Percentiles rank a stretch among this genome's conserved stretches.
Conservation (phyloP, 2,113 vertebrate species). For the Colius striatus region DNA sequence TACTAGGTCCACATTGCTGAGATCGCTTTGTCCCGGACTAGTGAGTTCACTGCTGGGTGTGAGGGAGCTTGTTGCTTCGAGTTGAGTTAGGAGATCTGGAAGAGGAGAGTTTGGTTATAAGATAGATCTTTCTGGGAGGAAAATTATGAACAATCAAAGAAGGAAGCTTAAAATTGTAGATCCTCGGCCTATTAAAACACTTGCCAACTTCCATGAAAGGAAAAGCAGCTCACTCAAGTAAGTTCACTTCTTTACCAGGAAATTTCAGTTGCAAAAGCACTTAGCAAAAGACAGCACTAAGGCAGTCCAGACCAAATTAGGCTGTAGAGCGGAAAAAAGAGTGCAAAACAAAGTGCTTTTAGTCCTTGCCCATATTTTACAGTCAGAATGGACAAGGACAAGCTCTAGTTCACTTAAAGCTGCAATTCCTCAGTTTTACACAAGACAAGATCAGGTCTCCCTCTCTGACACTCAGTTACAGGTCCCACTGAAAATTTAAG, state of each 20-base stretch:
- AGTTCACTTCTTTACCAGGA: background rate
- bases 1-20: constrained; percentile 88
- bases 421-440: background rate
- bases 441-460: background rate
- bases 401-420: background rate
- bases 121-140: background rate
- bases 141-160: background rate
- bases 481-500: background rate
- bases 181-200: background rate
- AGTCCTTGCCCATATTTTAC: background rate
- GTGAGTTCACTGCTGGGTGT: constrained; percentile 91
- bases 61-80: constrained; percentile 86
- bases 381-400: background rate
- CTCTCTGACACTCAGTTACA: background rate
- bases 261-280: background rate
- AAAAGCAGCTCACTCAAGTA: background rate
- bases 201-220: background rate
- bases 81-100: constrained; percentile 88
- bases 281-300: background rate
- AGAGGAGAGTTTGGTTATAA: background rate
- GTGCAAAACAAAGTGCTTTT: background rate
- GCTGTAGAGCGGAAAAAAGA: background rate
- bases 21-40: constrained; percentile 84
- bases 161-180: background rate
- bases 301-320: background rate